Evolutionary conservation across 2,797 vertebrate species (phyloP).

Genomic region (Falco rusticolus): DNA sequence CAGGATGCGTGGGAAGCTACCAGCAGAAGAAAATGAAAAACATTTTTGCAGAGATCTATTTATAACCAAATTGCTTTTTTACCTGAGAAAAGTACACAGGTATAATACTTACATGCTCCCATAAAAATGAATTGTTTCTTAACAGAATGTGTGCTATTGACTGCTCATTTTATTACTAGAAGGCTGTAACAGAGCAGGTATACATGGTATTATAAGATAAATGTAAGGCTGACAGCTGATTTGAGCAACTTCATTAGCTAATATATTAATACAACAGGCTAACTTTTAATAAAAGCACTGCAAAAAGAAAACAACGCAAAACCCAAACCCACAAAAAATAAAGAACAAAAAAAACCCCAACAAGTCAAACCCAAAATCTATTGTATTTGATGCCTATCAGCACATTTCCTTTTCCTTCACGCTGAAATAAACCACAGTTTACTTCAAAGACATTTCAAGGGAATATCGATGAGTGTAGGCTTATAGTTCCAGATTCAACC

Average conservation of each 20-base stretch:
- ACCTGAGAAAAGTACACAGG: conserved; percentile 18
- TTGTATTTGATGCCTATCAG: not conserved
- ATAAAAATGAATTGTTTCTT: conserved; percentile 41
- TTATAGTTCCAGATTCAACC: not conserved
- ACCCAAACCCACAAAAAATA: not conserved
- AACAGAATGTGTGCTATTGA: not conserved
- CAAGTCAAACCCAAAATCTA: not conserved
- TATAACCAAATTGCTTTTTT: conserved; percentile 45
- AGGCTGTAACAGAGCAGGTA: not conserved
- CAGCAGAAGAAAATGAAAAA: conserved; percentile 46
- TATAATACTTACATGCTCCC: not conserved
- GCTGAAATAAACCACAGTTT: not conserved
- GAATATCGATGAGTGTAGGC: not conserved
- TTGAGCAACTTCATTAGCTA: not conserved
- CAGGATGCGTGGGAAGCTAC: not conserved
- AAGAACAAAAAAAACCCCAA: not conserved
- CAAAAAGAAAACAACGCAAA: not conserved
- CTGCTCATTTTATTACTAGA: conserved; percentile 17
- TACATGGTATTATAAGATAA: not conserved
- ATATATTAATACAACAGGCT: not conserved
- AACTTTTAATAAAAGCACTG: not conserved
- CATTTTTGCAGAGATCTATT: conserved; percentile 44
- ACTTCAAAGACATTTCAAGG: not conserved
- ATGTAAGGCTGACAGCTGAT: not conserved
- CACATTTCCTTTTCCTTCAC: not conserved